A percentile compares a stretch with the other conserved stretches of the same genome.
Conservation (phyloP, 2,797 vertebrate species). For the Alca torda region DNA sequence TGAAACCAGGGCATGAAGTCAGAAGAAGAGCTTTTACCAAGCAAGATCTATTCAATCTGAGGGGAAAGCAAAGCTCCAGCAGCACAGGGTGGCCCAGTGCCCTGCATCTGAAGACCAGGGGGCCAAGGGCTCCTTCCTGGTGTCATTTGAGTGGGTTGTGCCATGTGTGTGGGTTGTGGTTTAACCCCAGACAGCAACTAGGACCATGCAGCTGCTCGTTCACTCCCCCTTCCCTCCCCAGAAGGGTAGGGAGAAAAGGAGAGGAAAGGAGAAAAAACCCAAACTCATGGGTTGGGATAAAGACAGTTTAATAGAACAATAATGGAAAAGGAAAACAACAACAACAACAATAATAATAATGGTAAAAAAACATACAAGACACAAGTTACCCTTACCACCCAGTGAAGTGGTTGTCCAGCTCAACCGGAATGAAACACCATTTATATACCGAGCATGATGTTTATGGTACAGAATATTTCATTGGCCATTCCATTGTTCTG, state of each 20-base stretch:
- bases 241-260: not conserved
- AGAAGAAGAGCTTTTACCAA: not conserved
- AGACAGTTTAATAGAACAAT: not conserved
- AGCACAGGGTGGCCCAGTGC: not conserved
- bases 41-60: not conserved
- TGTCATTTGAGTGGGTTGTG: not conserved
- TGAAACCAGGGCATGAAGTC: not conserved
- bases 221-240: not conserved
- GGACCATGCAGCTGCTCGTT: not conserved
- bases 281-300: not conserved
- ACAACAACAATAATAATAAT: not conserved
- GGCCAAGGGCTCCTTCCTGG: not conserved
- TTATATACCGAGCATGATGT: not conserved
- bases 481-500: not conserved
- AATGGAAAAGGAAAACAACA: not conserved
- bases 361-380: not conserved
- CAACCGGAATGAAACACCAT: not conserved
- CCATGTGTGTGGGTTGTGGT: not conserved
- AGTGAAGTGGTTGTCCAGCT: not conserved
- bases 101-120: not conserved
- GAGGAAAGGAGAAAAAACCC: not conserved
- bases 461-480: not conserved
- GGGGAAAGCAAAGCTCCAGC: not conserved
- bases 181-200: not conserved
- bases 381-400: not conserved